phyloP scores from a whole-genome alignment of 1,140 invertebrate genomes.

The Coptotermes formosanus region DNA sequence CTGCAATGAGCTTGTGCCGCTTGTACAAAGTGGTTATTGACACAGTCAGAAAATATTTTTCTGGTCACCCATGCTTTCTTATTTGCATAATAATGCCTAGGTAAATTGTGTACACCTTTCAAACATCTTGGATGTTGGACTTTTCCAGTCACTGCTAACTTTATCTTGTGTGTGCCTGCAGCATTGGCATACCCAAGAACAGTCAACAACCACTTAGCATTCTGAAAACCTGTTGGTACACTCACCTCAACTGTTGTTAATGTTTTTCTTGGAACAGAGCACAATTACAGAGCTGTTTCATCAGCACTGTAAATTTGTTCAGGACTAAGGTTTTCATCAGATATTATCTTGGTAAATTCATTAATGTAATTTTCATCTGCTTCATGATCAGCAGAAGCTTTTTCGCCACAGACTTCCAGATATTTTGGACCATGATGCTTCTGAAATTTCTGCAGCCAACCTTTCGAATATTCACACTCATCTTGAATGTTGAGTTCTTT shows the following conservation, averaged over 20 bases:
- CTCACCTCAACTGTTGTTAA: background rate
- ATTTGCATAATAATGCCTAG: background rate
- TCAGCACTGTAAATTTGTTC: constrained; percentile 12
- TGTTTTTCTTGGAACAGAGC: background rate
- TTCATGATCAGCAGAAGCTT: background rate
- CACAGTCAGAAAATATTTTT: background rate
- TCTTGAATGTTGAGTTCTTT: too few species aligned
- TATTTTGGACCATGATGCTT: too few species aligned
- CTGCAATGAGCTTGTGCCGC: background rate
- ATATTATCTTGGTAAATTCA: background rate
- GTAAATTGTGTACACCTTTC: background rate
- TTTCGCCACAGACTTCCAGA: background rate
- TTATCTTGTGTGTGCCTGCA: background rate
- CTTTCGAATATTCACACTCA: too few species aligned
- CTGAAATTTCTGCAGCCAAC: too few species aligned
- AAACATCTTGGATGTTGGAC: background rate
- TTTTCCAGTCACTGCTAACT: background rate
- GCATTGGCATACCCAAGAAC: background rate
- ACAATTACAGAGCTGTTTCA: background rate
- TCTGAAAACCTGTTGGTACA: background rate
- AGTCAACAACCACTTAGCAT: background rate
- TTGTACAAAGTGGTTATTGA: background rate
- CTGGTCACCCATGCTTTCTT: background rate
- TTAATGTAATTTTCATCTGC: background rate
- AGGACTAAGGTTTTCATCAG: background rate